Evolutionary conservation across 1,140 invertebrate genomes (phyloP).

Genomic region (Semibalanus balanoides): DNA sequence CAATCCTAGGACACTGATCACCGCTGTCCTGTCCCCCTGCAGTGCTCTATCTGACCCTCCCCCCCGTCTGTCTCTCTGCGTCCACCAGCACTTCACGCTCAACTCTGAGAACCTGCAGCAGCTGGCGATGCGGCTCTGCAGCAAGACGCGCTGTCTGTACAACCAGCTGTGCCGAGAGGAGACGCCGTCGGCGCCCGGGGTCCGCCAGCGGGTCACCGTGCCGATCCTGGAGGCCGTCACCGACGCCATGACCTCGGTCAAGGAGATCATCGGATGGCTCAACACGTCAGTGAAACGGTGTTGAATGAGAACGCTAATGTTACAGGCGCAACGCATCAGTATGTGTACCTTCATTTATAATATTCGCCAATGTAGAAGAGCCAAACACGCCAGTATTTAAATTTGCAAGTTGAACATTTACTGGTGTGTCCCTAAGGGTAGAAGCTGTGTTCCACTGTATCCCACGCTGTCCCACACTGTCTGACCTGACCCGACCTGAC

Average conservation of each 20-base stretch:
- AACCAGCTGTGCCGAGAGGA: slow-evolving; percentile 38
- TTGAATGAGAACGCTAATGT: neutral
- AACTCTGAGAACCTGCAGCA: slow-evolving; percentile 80
- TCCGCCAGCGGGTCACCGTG: neutral
- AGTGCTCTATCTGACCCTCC: neutral
- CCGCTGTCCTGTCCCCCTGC: too few species aligned
- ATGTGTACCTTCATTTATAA: neutral
- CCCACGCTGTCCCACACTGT: too few species aligned
- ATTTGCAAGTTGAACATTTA: neutral
- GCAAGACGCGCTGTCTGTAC: slow-evolving; percentile 61
- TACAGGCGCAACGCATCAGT: neutral
- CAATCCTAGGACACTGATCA: too few species aligned
- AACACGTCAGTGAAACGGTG: neutral
- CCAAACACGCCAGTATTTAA: neutral
- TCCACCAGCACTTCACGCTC: slow-evolving; percentile 67
- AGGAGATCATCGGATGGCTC: neutral
- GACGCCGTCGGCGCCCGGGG: neutral
- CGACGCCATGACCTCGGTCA: neutral
- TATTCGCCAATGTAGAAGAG: neutral
- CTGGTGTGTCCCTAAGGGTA: too few species aligned
- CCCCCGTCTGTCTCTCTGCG: slow-evolving; percentile 17
- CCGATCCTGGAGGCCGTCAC: neutral
- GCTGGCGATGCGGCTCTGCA: slow-evolving; percentile 65
- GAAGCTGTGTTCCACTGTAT: too few species aligned
- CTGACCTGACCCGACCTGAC: too few species aligned